These are phyloP conservation scores for Hypanus sabinus DNA, from an alignment of 2,113 vertebrate species.

Conservation along the genomic window DNA sequence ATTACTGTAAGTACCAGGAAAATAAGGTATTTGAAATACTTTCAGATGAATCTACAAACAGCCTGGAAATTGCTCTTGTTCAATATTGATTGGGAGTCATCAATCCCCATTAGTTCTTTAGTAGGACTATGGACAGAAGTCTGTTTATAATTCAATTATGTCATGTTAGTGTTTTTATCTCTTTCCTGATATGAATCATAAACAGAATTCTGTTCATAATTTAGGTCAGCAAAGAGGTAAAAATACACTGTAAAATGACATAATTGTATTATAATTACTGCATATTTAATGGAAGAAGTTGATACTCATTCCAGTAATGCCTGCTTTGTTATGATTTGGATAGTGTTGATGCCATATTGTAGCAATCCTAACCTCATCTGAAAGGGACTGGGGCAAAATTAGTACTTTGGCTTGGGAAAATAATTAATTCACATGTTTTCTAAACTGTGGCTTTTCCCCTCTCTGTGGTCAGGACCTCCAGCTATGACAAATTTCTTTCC, in stretches of 20 bases:
- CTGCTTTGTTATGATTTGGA: background rate
- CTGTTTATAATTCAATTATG: background rate
- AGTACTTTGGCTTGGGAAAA: background rate
- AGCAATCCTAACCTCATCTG: background rate
- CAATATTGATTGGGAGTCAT: background rate
- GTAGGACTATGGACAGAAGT: background rate
- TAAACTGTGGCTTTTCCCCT: too few relatives aligned
- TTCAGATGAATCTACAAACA: background rate
- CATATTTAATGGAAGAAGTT: background rate
- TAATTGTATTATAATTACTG: background rate
- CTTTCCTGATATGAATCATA: too few relatives aligned
- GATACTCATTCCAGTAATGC: background rate
- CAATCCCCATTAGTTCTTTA: background rate
- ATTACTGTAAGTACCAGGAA: background rate
- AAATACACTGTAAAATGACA: background rate
- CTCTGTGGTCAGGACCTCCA: too few relatives aligned
- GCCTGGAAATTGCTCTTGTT: background rate
- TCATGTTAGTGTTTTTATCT: too few relatives aligned
- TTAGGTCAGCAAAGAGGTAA: background rate
- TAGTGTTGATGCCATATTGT: background rate
- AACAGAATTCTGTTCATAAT: too few relatives aligned
- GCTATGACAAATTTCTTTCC: too few relatives aligned
- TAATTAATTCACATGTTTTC: too few relatives aligned
- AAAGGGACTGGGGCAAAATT: background rate
- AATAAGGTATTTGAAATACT: background rate